A percentile compares a stretch with the other conserved stretches of the same genome.
Evolutionary conservation across 2,797 vertebrate genomes (phyloP).

Genomic region (Lateolabrax maculatus): DNA sequence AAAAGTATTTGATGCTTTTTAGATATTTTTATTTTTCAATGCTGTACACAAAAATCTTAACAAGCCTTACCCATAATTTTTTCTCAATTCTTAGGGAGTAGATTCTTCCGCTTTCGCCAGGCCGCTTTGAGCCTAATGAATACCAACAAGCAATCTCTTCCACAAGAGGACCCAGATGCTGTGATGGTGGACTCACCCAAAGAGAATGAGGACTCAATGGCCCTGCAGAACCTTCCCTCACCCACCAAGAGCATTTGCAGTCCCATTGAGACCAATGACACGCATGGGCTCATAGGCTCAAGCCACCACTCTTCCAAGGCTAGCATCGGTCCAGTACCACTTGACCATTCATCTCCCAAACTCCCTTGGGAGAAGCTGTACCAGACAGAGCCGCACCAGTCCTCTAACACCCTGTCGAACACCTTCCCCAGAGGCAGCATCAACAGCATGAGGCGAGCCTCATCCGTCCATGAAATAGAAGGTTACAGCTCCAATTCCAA

Average conservation of each 20-base stretch:
- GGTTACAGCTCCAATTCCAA: slow-evolving; percentile 92
- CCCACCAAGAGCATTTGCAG: slow-evolving; percentile 94
- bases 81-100: slow-evolving; percentile 80
- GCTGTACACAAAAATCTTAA: slow-evolving; percentile 1
- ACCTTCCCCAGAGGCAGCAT: slow-evolving; percentile 93
- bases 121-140: slow-evolving; percentile 93
- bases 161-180: slow-evolving; percentile 96
- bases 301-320: slow-evolving; percentile 92
- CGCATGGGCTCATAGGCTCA: slow-evolving; percentile 93
- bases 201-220: slow-evolving; percentile 91
- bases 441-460: slow-evolving; percentile 94
- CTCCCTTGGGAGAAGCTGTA: slow-evolving; percentile 91
- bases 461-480: slow-evolving; percentile 97
- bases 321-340: slow-evolving; percentile 91
- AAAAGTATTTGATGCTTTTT: not conserved
- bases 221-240: slow-evolving; percentile 94
- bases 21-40: not conserved
- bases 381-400: slow-evolving; percentile 90
- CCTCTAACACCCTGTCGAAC: slow-evolving; percentile 90
- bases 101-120: slow-evolving; percentile 94
- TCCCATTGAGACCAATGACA: slow-evolving; percentile 94
- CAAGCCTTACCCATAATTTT: not conserved
- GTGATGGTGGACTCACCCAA: slow-evolving; percentile 94
- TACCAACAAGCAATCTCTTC: slow-evolving; percentile 95
- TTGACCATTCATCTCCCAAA: slow-evolving; percentile 96